A percentile compares a stretch with the other conserved stretches of the same genome.
phyloP scores from a whole-genome alignment of 2,797 vertebrate genomes.

The Aulostomus chinensis region DNA sequence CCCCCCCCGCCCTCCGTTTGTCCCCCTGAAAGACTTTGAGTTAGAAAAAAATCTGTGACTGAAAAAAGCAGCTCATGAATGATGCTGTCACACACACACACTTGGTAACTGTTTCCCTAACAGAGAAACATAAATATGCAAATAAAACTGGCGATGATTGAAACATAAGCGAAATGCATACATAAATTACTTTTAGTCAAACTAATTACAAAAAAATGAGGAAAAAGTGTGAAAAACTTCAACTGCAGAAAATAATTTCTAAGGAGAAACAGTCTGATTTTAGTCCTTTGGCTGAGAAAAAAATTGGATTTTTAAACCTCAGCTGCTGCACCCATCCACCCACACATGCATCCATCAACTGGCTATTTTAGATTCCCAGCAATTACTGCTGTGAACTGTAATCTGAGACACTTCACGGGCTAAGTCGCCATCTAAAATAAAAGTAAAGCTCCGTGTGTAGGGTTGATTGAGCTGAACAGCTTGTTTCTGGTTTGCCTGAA shows the following conservation, averaged over 20 bases:
- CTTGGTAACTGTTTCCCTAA: not conserved
- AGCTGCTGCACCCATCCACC: slow-evolving; percentile 19
- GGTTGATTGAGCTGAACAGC: no score
- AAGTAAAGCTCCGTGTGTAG: no score
- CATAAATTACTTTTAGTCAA: no score
- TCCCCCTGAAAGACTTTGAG: not conserved
- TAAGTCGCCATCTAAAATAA: not conserved
- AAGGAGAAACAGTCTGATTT: not conserved
- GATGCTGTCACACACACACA: not conserved
- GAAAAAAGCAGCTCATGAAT: no score
- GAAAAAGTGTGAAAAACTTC: no score
- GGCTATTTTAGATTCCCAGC: slow-evolving; percentile 12
- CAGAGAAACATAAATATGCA: no score
- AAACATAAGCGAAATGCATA: no score
- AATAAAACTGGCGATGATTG: not conserved
- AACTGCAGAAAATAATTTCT: not conserved
- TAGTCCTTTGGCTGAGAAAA: not conserved
- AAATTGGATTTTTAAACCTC: slow-evolving; percentile 18
- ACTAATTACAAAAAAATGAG: no score
- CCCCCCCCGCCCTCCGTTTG: no score
- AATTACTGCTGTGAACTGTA: slow-evolving; percentile 15
- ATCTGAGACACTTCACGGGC: slow-evolving; percentile 3
- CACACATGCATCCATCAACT: slow-evolving; percentile 23
- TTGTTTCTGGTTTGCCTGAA: not conserved
- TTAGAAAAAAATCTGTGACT: no score